phyloP scores from a whole-genome alignment of 2,113 vertebrate genomes.

The Gymnocephalus cernua region DNA sequence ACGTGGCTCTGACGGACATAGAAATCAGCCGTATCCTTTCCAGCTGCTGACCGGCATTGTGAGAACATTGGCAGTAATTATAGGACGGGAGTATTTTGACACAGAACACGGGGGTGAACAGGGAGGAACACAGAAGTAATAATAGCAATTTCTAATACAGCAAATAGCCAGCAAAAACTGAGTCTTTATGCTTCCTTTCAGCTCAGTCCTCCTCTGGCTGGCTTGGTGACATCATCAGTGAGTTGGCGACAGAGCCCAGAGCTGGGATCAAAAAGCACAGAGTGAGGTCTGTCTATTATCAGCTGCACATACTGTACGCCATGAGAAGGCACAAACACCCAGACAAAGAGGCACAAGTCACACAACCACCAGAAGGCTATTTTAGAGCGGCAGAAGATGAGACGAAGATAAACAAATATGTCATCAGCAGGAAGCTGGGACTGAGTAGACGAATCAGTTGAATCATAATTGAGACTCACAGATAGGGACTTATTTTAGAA shows the following conservation, averaged over 20 bases:
- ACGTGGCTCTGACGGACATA: slow-evolving; percentile 60
- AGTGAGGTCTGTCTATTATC: slow-evolving; percentile 77
- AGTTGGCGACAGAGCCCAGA: slow-evolving; percentile 67
- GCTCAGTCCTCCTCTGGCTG: slow-evolving; percentile 27
- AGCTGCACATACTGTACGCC: slow-evolving; percentile 65
- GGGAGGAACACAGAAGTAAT: slow-evolving; percentile 28
- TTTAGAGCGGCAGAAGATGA: slow-evolving; percentile 49
- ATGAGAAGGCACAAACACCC: slow-evolving; percentile 61
- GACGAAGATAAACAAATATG: slow-evolving; percentile 76
- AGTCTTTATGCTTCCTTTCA: neutral
- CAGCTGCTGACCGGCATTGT: slow-evolving; percentile 24
- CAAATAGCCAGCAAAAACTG: slow-evolving; percentile 3
- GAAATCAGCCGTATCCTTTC: slow-evolving; percentile 37
- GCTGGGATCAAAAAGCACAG: slow-evolving; percentile 69
- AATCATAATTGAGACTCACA: slow-evolving; percentile 52
- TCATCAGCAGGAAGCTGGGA: slow-evolving; percentile 63
- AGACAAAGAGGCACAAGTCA: slow-evolving; percentile 71
- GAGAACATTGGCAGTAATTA: slow-evolving; percentile 41
- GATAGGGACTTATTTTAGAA: slow-evolving; percentile 57
- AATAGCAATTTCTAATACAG: slow-evolving; percentile 28
- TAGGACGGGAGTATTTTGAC: slow-evolving; percentile 38
- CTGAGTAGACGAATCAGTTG: slow-evolving; percentile 42
- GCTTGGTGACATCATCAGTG: slow-evolving; percentile 67
- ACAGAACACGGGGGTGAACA: slow-evolving; percentile 25
- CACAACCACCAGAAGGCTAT: slow-evolving; percentile 75